A percentile compares a stretch with the other conserved stretches of the same genome.
Evolutionary conservation across 2,797 vertebrate genomes (phyloP).

Genomic region (Avahi laniger): DNA sequence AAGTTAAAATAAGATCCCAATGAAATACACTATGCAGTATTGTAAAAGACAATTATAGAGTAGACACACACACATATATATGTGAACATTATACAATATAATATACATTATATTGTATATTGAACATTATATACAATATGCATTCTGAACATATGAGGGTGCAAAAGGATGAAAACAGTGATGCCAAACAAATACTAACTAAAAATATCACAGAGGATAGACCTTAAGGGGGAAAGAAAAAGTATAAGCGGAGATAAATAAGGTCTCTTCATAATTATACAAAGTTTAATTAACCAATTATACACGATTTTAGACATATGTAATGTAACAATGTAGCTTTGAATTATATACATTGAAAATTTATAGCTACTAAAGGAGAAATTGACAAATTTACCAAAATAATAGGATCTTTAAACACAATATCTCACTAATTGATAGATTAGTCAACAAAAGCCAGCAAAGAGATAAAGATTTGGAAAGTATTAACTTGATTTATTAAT

Average conservation of each 20-base stretch:
- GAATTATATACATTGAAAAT: not conserved
- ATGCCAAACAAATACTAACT: not conserved
- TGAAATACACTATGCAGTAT: not conserved
- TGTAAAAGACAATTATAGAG: not conserved
- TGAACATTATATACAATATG: too few relatives aligned
- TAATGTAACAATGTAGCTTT: not conserved
- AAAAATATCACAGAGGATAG: not conserved
- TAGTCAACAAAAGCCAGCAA: not conserved
- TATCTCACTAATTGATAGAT: not conserved
- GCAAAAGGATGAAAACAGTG: not conserved
- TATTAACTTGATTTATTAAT: not conserved
- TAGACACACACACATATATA: not conserved
- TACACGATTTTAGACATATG: not conserved
- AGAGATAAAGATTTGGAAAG: not conserved
- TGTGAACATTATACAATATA: too few relatives aligned
- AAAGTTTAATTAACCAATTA: not conserved
- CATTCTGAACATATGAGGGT: not conserved
- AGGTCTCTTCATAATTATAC: not conserved
- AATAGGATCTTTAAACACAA: not conserved
- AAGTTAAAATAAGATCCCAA: not conserved
- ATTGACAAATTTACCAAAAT: not conserved
- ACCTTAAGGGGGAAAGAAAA: not conserved
- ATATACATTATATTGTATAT: too few relatives aligned
- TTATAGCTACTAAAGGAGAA: not conserved
- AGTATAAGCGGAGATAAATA: not conserved